These are phyloP conservation scores for Tetraodon nigroviridis DNA, from an alignment of 2,113 vertebrate genomes.

Conservation along the genomic window DNA sequence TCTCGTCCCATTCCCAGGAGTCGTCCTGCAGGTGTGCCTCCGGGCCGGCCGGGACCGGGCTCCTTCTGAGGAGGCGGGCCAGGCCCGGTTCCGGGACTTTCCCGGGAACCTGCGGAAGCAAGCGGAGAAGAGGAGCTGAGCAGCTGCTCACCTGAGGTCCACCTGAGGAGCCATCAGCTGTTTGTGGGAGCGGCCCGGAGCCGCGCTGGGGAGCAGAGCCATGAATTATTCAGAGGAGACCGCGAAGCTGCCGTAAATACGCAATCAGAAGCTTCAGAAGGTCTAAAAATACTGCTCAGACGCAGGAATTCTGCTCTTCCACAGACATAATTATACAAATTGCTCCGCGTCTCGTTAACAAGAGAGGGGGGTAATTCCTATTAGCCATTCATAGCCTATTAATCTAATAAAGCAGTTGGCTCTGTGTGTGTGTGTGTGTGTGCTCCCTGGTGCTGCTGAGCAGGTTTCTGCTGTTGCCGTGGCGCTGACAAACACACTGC, in stretches of 20 bases:
- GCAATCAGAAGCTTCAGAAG: constrained; percentile 64
- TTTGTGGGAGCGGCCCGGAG: too few species aligned
- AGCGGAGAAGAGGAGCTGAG: not conserved
- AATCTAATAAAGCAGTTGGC: constrained; percentile 72
- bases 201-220: constrained; percentile 65
- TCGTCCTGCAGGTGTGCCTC: constrained; percentile 74
- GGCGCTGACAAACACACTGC: constrained; percentile 66
- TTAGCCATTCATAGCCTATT: constrained; percentile 74
- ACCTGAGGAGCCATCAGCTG: not conserved
- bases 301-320: constrained; percentile 68
- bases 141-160: constrained; percentile 14
- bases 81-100: constrained; percentile 85
- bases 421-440: constrained; percentile 52
- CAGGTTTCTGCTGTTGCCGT: constrained; percentile 73
- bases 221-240: constrained; percentile 69
- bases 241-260: constrained; percentile 53
- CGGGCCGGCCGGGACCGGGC: constrained; percentile 44
- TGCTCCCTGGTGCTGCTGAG: constrained; percentile 77
- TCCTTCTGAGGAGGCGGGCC: constrained; percentile 77
- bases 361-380: constrained; percentile 71
- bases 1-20: constrained; percentile 97
- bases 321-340: constrained; percentile 75
- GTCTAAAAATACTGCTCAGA: constrained; percentile 73
- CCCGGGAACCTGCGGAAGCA: constrained; percentile 75
- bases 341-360: constrained; percentile 73